A percentile compares a stretch with the other conserved stretches of the same genome.
These are phyloP conservation scores for Epizoanthus stellaris DNA, from an alignment of 92 coral and sea anemone species.

Conservation along the genomic window DNA sequence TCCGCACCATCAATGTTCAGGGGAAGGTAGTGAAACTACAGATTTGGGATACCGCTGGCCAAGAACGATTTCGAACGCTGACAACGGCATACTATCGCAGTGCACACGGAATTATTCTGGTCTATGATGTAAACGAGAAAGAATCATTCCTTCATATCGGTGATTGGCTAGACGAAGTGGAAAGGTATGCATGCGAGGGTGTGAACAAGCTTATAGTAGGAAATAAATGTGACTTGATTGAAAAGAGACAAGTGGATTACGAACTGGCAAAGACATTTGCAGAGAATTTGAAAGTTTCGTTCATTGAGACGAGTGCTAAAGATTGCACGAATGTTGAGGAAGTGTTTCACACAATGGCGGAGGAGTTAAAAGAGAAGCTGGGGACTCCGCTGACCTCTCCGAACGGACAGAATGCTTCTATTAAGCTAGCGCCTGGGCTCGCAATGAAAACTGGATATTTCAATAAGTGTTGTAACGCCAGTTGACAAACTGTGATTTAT, in stretches of 20 bases:
- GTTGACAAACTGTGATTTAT: background rate
- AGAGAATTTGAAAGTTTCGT: conserved; percentile 82
- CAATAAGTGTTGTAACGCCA: conserved; percentile 63
- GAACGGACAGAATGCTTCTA: conserved; percentile 39
- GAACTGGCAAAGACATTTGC: conserved; percentile 84
- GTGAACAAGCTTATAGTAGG: conserved; percentile 91
- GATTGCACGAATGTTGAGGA: conserved; percentile 92
- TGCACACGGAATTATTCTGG: conserved; percentile 94
- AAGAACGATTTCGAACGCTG: conserved; percentile 93
- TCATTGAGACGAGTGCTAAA: conserved; percentile 96
- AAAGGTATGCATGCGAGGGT: conserved; percentile 87
- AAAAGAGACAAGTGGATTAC: conserved; percentile 84
- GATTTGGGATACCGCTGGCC: conserved; percentile 99
- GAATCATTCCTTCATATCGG: conserved; percentile 84
- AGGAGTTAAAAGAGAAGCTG: conserved; percentile 81
- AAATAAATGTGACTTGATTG: conserved; percentile 90
- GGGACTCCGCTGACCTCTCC: conserved; percentile 87
- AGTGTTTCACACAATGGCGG: conserved; percentile 95
- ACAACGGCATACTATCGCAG: conserved; percentile 98
- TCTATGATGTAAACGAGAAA: conserved; percentile 93
- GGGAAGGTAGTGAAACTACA: conserved; percentile 89
- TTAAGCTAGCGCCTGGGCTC: conserved; percentile 53
- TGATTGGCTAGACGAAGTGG: conserved; percentile 91
- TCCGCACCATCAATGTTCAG: conserved; percentile 83
- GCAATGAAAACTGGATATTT: conserved; percentile 53